phyloP scores from a whole-genome alignment of 2,888 invertebrate genomes.

The Periphyllus acericola region DNA sequence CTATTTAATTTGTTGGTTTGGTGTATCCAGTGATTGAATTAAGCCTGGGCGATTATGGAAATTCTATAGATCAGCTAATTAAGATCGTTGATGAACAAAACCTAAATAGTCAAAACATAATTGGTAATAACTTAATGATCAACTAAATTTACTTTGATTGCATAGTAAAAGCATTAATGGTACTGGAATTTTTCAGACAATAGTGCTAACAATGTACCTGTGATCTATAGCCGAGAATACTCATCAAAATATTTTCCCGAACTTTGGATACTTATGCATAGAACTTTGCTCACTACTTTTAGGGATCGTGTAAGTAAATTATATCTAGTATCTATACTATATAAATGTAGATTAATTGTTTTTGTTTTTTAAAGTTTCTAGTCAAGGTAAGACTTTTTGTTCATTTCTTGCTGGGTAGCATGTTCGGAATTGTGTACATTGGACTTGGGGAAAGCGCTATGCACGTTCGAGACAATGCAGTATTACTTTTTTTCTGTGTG shows the following conservation, averaged over 20 bases:
- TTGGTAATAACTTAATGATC: neutral
- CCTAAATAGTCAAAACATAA: slow-evolving; percentile 71
- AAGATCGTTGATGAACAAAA: slow-evolving; percentile 74
- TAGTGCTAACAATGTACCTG: neutral
- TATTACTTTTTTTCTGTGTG: slow-evolving; percentile 57
- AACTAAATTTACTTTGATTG: neutral
- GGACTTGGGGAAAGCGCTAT: slow-evolving; percentile 43
- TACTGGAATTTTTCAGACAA: slow-evolving; percentile 64
- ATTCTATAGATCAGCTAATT: slow-evolving; percentile 69
- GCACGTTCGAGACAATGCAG: slow-evolving; percentile 55
- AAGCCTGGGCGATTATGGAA: slow-evolving; percentile 81
- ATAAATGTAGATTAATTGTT: neutral
- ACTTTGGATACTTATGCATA: slow-evolving; percentile 44
- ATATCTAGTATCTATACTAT: neutral
- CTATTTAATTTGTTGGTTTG: slow-evolving; percentile 17
- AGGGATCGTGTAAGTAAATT: slow-evolving; percentile 52
- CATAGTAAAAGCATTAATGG: neutral
- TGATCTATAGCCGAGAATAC: slow-evolving; percentile 37
- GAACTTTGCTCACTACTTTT: slow-evolving; percentile 45
- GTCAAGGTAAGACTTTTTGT: slow-evolving; percentile 54
- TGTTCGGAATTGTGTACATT: slow-evolving; percentile 53
- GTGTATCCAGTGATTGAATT: slow-evolving; percentile 78
- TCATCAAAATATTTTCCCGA: slow-evolving; percentile 43
- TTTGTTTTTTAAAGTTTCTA: slow-evolving; percentile 25
- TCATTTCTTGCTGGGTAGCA: slow-evolving; percentile 44